Evolutionary conservation across 2,888 invertebrate species (phyloP).

Genomic region (Ceraclea dissimilis): DNA sequence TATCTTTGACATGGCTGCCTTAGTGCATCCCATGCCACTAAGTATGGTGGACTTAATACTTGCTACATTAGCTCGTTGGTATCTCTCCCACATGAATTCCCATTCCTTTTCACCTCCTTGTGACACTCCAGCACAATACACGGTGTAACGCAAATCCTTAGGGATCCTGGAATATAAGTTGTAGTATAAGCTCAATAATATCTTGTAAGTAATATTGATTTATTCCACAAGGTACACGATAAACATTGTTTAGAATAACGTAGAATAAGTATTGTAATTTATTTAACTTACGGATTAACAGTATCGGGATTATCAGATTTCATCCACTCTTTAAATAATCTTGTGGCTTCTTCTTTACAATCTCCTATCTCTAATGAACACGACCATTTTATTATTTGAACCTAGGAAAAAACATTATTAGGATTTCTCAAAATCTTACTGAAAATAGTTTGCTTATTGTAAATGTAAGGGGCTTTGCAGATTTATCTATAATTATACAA

Average conservation of each 20-base stretch:
- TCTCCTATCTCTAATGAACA: conserved; percentile 57
- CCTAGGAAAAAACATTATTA: conserved; percentile 30
- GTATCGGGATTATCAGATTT: conserved; percentile 45
- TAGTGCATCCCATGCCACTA: conserved; percentile 59
- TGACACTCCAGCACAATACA: conserved; percentile 66
- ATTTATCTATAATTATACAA: no score
- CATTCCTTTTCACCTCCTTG: conserved; percentile 62
- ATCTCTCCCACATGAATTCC: conserved; percentile 65
- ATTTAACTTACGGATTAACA: conserved; percentile 48
- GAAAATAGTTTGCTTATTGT: no score
- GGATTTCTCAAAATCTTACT: no score
- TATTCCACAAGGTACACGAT: neutral
- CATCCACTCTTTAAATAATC: conserved; percentile 57
- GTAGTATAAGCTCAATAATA: neutral
- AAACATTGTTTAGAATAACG: neutral
- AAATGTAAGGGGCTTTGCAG: no score
- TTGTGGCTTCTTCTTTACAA: conserved; percentile 53
- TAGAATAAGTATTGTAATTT: neutral
- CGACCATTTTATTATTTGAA: conserved; percentile 50
- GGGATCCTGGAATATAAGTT: conserved; percentile 53
- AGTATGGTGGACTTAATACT: conserved; percentile 60
- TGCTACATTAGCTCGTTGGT: conserved; percentile 56
- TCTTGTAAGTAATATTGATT: neutral
- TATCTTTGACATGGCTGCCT: conserved; percentile 30
- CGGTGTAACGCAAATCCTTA: conserved; percentile 58